Conservation (phyloP, 2,888 invertebrate genomes). For the Argyra leucocephala region DNA sequence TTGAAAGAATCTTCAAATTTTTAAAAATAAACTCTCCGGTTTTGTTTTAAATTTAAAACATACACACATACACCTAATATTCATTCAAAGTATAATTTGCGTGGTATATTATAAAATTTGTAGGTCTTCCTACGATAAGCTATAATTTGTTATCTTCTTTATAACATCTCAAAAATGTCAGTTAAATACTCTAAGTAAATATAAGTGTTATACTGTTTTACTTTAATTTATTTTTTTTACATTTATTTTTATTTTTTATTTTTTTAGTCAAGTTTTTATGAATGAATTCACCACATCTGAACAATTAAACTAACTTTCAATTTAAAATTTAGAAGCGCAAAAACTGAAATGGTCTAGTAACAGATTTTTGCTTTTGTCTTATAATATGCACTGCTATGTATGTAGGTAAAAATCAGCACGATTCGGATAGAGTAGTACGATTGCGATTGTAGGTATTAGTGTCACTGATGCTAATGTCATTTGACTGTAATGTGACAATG, state of each 20-base stretch:
- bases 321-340: not conserved
- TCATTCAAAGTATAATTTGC: too few relatives aligned
- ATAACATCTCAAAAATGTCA: not conserved
- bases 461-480: conserved; percentile 6
- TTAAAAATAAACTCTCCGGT: too few relatives aligned
- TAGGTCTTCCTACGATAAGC: not conserved
- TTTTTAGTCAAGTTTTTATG: too few relatives aligned
- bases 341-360: not conserved
- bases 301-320: not conserved
- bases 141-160: not conserved
- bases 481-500: not conserved
- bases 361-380: not conserved
- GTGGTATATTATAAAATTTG: not conserved
- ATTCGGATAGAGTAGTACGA: not conserved
- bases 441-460: not conserved
- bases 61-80: too few relatives aligned
- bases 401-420: not conserved
- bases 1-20: too few relatives aligned
- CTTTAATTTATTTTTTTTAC: too few relatives aligned
- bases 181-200: not conserved
- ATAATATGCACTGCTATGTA: too few relatives aligned
- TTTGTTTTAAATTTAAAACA: too few relatives aligned
- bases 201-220: too few relatives aligned
- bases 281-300: not conserved
- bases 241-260: too few relatives aligned